Conservation (phyloP, 2,113 vertebrate species). For the Balaeniceps rex region DNA sequence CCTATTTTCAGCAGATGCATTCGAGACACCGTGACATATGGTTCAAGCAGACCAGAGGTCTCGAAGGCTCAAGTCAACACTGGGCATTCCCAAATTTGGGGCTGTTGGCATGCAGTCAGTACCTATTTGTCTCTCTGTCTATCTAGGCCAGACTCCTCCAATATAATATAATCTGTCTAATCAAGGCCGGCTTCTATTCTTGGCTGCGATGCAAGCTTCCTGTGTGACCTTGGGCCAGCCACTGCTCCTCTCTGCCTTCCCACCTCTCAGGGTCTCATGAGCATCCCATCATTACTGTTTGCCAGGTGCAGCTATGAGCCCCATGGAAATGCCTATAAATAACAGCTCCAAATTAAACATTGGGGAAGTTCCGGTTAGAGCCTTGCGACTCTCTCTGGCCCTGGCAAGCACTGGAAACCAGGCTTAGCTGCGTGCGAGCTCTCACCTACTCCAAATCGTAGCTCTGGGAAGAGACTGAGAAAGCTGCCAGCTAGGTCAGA, state of each 20-base stretch:
- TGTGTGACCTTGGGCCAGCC: constrained; percentile 25
- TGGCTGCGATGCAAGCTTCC: constrained; percentile 7
- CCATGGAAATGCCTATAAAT: constrained; percentile 46
- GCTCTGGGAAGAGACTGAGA: not conserved
- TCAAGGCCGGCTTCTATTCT: constrained; percentile 27
- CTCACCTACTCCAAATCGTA: not conserved
- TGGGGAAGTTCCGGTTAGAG: not conserved
- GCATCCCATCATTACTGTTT: constrained; percentile 24
- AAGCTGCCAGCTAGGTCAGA: not conserved
- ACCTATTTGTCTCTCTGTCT: constrained; percentile 8
- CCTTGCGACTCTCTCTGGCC: not conserved
- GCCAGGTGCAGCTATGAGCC: constrained; percentile 9
- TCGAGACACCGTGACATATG: not conserved
- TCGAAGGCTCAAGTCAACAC: not conserved
- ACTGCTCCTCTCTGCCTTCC: not conserved
- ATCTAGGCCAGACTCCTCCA: not conserved
- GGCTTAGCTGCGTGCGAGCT: not conserved
- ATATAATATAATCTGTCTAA: constrained; percentile 22
- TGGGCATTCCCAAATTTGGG: not conserved
- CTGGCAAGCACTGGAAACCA: not conserved
- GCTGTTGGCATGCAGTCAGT: not conserved
- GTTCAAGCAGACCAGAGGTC: not conserved
- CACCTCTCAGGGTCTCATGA: not conserved
- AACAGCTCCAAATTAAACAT: constrained; percentile 41
- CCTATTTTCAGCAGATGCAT: not conserved